Evolutionary conservation across 2,888 invertebrate species (phyloP), one percentile per base, ranked within the genome.

Genomic region (Caenorhabditis afra): DNA sequence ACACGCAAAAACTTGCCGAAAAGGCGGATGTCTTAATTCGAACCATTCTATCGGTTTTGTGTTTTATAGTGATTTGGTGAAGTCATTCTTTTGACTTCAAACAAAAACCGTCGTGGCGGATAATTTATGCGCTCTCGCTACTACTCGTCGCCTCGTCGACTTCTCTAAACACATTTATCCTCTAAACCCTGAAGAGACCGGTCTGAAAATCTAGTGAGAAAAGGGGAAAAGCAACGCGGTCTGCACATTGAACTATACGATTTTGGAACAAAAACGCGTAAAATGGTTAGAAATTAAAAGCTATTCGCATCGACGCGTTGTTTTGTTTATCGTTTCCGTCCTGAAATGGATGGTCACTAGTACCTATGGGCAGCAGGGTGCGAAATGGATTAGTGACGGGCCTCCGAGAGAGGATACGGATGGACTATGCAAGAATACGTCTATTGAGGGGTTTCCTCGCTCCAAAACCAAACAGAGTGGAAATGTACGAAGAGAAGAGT

Each of bases 311-410:
- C 22, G 55, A 35, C 29, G 18, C 12, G 37, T 62, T 50, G 58
- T 64, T 73, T 73, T 73, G 73, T 73, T 73, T 73, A 73, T 73
- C 64, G 57, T 57, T 47, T 35, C 10, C 37, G n/a, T n/a, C 52
- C 44, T 11, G 39, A 16, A 29, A 29, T 29, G 7, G 7, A 68
- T 52, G 41, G 61, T 44, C 20, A 58, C 71, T 55, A 71, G 71
- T 64, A 71, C 73, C 64, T 73, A 55, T 65, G 64, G 41, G 4
- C 58, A 50, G 68, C 50, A 44, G 57, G 52, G 73, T 73, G 73
- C 64, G 64, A 73, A 73, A 73, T 73, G 73, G 67, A 67, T 67
- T 67, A 58, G 67, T 41, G 57, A 29, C 29, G 29, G 29, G 11
- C 12, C 23, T 52, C 16, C 35, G 52, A 23, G 39, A 50, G 50